A percentile compares a stretch with the other conserved stretches of the same genome.
phyloP scores from a whole-genome alignment of 2,797 vertebrate species.

The Megalops cyprinoides region DNA sequence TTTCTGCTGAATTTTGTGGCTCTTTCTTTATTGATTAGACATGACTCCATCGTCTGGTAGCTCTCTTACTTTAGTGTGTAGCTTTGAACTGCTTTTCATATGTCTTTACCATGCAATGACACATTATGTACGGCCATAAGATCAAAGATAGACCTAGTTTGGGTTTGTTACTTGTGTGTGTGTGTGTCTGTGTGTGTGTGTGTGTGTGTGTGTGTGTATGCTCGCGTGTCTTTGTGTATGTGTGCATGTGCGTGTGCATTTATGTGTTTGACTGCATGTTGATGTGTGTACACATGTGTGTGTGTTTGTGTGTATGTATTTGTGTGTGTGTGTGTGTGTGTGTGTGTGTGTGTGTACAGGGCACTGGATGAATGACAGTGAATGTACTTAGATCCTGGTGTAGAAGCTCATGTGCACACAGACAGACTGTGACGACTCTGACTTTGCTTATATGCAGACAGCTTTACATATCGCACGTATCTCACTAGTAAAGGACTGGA shows the following conservation, averaged over 20 bases:
- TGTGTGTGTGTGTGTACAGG: slow-evolving; percentile 53
- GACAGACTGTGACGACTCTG: slow-evolving; percentile 8
- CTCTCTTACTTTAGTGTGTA: background rate
- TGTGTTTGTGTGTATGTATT: slow-evolving; percentile 19
- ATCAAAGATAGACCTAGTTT: background rate
- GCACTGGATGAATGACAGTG: slow-evolving; percentile 9
- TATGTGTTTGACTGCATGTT: too few relatives aligned
- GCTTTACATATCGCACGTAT: background rate
- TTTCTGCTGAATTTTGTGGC: background rate
- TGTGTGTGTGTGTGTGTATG: too few relatives aligned
- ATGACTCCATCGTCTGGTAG: background rate
- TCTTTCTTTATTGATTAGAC: slow-evolving; percentile 16
- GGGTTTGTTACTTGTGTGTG: background rate
- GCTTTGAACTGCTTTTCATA: background rate
- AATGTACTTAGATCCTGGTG: slow-evolving; percentile 17
- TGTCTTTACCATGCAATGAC: too few relatives aligned
- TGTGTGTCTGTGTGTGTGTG: too few relatives aligned
- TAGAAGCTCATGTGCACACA: background rate
- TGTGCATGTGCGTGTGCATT: too few relatives aligned
- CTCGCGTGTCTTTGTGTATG: too few relatives aligned
- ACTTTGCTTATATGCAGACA: background rate
- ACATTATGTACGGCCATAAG: too few relatives aligned
- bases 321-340: too few relatives aligned
- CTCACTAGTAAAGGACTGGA: slow-evolving; percentile 9
- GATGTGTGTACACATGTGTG: slow-evolving; percentile 13